Evolutionary conservation across 2,888 invertebrate species (phyloP), one percentile per base, ranked within the genome.

Genomic region (Labia minor): DNA sequence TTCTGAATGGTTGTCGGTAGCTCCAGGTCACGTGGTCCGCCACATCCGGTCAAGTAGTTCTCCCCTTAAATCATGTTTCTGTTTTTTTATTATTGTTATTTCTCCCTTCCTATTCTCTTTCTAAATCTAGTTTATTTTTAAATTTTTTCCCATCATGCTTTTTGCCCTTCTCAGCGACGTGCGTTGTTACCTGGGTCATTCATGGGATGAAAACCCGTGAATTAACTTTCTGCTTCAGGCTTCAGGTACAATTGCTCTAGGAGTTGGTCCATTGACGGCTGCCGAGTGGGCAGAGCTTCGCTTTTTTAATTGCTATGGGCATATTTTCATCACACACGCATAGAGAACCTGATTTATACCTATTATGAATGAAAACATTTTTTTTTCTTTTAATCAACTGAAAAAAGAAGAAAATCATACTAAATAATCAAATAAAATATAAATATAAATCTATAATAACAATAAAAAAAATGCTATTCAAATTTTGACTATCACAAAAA

Each of bases 51-150:
- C 49, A 49, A 49, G 49, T 2, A 49, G 49, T 49, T 49, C 16
- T 14, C 16, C 49, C n/a, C 49, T 49, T 14, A 49, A 49, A 26
- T 26, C 26, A 26, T 26, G 26, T 26, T 26, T 49, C 4, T 4
- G 2, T 49, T 49, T 49, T 49, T 49, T 49, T 49, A 3, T 6
- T 26, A 26, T 26, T 26, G 26, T 26, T 26, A 26, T 26, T 26
- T 26, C 26, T 26, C 26, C 26, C 26, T 26, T 26, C 16, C 49
- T 49, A 49, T 49, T 49, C 64, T 64, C 21, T 33, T 64, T 64
- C 20, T 64, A 64, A 16, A 26, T 64, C 64, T 33, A 21, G 64
- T 64, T 64, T 64, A 64, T 64, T 64, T 64, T 64, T 64, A 18
- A 21, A 64, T 21, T 21, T 21, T 49, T 49, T 49, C 49, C 49